Evolutionary conservation across 2,888 invertebrate species (phyloP), one percentile per base, ranked within the genome.

Genomic region (Ennomos erosarius): DNA sequence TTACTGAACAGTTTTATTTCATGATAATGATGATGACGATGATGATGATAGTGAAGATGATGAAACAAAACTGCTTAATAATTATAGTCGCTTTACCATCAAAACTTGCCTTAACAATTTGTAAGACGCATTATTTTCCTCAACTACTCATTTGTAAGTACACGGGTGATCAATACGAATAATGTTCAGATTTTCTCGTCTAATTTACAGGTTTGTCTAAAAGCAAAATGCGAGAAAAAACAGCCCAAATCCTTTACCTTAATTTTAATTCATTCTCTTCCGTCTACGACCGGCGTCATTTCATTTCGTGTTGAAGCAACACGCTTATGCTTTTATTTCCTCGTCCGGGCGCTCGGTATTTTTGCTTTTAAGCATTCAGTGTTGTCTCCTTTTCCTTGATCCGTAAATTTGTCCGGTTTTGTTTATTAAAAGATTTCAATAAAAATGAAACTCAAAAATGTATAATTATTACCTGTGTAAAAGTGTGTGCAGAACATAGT

Each of bases 311-410:
- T 79, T 81, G 75, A 84, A 81, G 79, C 78, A 83, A 87, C 85
- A 85, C 79, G 83, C 78, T 83, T 85, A 83, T 83, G 83, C 82
- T 87, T 85, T 90, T 86, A 88, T 84, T 82, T 75, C 73, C 73
- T 75, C 74, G 65, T 66, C 65, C 75, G 71, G 74, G 76, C 62
- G 61, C 63, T 47, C 55, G 52, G 64, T 65, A 64, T 64, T 68
- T 68, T 68, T 69, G 69, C 67, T 68, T 71, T 71, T 62, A 69
- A 67, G 53, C 60, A 67, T 68, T 66, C 59, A 66, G 67, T 61
- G 49, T 59, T 59, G 65, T 65, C 66, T 66, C 60, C 56, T 56
- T 54, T 58, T 47, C 38, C 55, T 46, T 66, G 59, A 68, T 64
- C 66, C 64, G 64, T 62, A 68, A 68, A 68, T 68, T 68, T 66